These are phyloP conservation scores for Spongilla lacustris DNA, from an alignment of 37 sponge, comb jelly and placozoan genomes.

Conservation along the genomic window DNA sequence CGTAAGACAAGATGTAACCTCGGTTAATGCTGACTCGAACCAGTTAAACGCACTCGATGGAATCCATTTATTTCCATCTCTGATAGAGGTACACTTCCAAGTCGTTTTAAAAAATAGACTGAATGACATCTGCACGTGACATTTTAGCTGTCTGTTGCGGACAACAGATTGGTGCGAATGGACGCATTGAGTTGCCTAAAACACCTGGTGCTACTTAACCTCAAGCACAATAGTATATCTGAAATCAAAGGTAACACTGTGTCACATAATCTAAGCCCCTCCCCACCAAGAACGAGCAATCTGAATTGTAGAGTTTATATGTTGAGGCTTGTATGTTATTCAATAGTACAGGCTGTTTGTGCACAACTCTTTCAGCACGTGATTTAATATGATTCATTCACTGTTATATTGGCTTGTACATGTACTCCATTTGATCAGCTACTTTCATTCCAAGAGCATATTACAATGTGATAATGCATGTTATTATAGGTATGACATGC, in stretches of 20 bases:
- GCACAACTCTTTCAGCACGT: too few relatives aligned
- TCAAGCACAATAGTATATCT: slow-evolving; percentile 67
- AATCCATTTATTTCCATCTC: slow-evolving; percentile 37
- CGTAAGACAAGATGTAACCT: slow-evolving; percentile 9
- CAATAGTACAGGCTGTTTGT: too few relatives aligned
- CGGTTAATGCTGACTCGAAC: slow-evolving; percentile 56
- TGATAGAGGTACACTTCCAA: slow-evolving; percentile 48
- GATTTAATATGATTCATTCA: too few relatives aligned
- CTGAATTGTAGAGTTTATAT: too few relatives aligned
- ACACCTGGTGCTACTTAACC: slow-evolving; percentile 57
- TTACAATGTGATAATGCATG: too few relatives aligned
- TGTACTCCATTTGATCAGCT: too few relatives aligned
- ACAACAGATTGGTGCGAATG: slow-evolving; percentile 59
- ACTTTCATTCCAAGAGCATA: too few relatives aligned
- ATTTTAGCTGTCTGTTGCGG: slow-evolving; percentile 57
- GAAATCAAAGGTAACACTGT: slow-evolving; percentile 40
- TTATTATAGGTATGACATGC: too few relatives aligned
- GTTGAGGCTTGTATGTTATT: too few relatives aligned
- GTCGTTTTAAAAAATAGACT: too few relatives aligned
- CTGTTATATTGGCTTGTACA: too few relatives aligned
- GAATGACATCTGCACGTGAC: neutral
- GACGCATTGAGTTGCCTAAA: slow-evolving; percentile 21
- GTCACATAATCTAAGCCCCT: neutral
- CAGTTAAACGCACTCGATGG: slow-evolving; percentile 52
- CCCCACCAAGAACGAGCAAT: too few relatives aligned